These are phyloP conservation scores for Sterrhoptilus dennistouni DNA, from an alignment of 2,113 vertebrate species.

Conservation along the genomic window DNA sequence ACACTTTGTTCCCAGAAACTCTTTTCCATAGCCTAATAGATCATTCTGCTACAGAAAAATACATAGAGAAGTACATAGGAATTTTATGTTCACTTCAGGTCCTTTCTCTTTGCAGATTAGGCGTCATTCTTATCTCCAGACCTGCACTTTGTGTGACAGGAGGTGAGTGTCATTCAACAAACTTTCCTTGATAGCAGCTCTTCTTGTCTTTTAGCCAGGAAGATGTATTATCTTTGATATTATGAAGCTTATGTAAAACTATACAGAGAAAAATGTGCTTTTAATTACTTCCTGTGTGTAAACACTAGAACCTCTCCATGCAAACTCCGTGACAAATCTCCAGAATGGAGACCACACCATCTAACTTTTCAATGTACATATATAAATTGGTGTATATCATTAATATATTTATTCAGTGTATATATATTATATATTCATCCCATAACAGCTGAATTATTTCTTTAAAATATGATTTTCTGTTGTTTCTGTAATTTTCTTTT, in stretches of 20 bases:
- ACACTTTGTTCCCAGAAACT: neutral
- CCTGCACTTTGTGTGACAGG: neutral
- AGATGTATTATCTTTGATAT: slow-evolving; percentile 7
- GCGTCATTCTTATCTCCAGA: neutral
- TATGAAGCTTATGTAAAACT: slow-evolving; percentile 17
- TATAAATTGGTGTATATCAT: neutral
- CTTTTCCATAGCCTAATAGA: neutral
- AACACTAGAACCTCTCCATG: neutral
- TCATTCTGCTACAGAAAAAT: neutral
- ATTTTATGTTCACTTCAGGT: slow-evolving; percentile 6
- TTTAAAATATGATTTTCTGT: slow-evolving; percentile 30
- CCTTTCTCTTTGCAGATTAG: neutral
- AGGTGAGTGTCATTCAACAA: neutral
- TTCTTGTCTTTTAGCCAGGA: neutral
- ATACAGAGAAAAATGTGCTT: slow-evolving; percentile 29
- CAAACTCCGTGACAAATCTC: slow-evolving; percentile 7
- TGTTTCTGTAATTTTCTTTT: neutral
- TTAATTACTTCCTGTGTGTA: slow-evolving; percentile 10
- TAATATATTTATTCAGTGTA: neutral
- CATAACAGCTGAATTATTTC: slow-evolving; percentile 30
- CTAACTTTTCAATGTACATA: slow-evolving; percentile 27
- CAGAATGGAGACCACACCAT: slow-evolving; percentile 22
- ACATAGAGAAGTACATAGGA: neutral
- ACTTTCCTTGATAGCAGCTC: neutral
- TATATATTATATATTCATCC: slow-evolving; percentile 29